phyloP scores from a whole-genome alignment of 64 coral and sea anemone genomes.

The Dendrophyllia cribrosa region DNA sequence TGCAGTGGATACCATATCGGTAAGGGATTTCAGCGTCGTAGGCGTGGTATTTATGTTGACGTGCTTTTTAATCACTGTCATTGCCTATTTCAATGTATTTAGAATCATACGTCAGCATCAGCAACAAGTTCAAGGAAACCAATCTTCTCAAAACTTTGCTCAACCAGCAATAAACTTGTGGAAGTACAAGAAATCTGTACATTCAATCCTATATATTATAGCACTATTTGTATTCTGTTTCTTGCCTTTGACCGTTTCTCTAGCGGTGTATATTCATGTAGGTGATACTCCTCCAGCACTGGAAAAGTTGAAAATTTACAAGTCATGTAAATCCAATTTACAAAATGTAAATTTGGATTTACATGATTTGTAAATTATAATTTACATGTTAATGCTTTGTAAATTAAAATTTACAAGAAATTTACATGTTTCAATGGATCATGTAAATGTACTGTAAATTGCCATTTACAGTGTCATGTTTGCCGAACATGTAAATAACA shows the following conservation, averaged over 20 bases:
- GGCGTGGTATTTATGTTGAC: background rate
- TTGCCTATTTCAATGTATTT: conserved; percentile 2
- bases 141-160: background rate
- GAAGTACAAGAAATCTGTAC: background rate
- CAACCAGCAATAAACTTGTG: conserved; percentile 9
- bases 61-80: background rate
- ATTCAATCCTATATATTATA: background rate
- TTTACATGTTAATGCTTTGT: no score
- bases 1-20: background rate
- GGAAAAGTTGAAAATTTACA: no score
- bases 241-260: background rate
- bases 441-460: no score
- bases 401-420: no score
- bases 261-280: background rate
- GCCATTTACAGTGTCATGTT: no score
- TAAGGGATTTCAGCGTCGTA: rapidly evolving
- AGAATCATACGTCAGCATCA: conserved; percentile 14
- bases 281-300: background rate
- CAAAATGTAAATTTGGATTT: no score
- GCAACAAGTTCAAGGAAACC: conserved; percentile 16
- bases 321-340: no score
- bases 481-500: no score
- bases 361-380: no score
- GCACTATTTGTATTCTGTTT: background rate
- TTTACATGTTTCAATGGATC: no score